Conservation (phyloP, 2,113 vertebrate species). For the Myanophis thanlyinensis region DNA sequence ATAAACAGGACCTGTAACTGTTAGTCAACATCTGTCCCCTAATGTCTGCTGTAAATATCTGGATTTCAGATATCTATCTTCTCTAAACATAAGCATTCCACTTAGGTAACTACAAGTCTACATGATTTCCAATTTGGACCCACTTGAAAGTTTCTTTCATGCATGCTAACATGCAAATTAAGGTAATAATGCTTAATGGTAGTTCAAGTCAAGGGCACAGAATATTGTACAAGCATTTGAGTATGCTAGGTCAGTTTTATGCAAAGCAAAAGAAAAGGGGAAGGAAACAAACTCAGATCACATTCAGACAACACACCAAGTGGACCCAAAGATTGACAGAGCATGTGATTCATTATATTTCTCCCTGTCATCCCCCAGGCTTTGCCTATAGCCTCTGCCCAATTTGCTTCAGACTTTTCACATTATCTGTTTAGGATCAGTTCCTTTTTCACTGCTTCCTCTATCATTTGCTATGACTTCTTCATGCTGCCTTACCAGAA, state of each 20-base stretch:
- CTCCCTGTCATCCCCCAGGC: background rate
- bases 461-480: background rate
- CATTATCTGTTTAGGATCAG: background rate
- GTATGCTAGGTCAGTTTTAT: background rate
- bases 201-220: background rate
- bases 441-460: background rate
- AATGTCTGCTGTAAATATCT: background rate
- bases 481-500: background rate
- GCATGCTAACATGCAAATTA: background rate
- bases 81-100: background rate
- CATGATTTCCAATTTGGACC: background rate
- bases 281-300: background rate
- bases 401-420: background rate
- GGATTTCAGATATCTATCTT: background rate
- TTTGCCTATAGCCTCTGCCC: background rate
- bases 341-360: background rate
- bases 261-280: background rate
- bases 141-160: background rate
- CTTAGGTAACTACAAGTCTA: background rate
- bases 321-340: background rate
- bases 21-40: background rate
- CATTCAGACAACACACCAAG: background rate
- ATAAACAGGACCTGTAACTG: background rate
- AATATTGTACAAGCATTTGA: background rate
- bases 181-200: background rate